phyloP scores from a whole-genome alignment of 2,888 invertebrate species.

The Drosophila bunnanda region DNA sequence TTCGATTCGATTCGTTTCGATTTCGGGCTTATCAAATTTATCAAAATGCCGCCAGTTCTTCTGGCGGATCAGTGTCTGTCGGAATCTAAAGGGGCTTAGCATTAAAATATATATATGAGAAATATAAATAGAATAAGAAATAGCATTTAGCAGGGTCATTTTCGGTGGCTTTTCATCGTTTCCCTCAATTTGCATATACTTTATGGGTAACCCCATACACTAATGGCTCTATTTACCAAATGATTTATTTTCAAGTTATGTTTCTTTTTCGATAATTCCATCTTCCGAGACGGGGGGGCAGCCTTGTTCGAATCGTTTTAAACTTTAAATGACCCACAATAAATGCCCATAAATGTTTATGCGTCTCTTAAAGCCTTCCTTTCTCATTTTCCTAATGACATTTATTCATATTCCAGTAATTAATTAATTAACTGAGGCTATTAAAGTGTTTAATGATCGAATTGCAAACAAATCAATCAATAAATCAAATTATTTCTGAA shows the following conservation, averaged over 20 bases:
- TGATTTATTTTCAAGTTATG: slow-evolving; percentile 1
- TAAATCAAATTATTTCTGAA: slow-evolving; percentile 2
- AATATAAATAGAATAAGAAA: slow-evolving; percentile 3
- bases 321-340: slow-evolving; percentile 10
- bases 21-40: slow-evolving; percentile 66
- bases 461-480: not conserved
- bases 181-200: slow-evolving; percentile 25
- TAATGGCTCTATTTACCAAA: slow-evolving; percentile 28
- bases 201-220: slow-evolving; percentile 5
- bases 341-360: slow-evolving; percentile 6
- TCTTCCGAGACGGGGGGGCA: not conserved
- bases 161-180: slow-evolving; percentile 34
- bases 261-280: not conserved
- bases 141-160: slow-evolving; percentile 30
- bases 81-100: slow-evolving; percentile 12
- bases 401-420: slow-evolving; percentile 13
- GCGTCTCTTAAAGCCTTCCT: slow-evolving; percentile 5
- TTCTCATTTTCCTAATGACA: slow-evolving; percentile 1
- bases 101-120: slow-evolving; percentile 2
- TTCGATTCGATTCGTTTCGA: too few relatives aligned
- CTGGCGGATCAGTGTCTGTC: slow-evolving; percentile 32
- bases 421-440: not conserved
- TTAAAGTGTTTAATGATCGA: not conserved
- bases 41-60: slow-evolving; percentile 49
- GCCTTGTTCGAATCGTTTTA: slow-evolving; percentile 1